Evolutionary conservation across 2,113 vertebrate species (phyloP).

Genomic region (Lophura nycthemera): DNA sequence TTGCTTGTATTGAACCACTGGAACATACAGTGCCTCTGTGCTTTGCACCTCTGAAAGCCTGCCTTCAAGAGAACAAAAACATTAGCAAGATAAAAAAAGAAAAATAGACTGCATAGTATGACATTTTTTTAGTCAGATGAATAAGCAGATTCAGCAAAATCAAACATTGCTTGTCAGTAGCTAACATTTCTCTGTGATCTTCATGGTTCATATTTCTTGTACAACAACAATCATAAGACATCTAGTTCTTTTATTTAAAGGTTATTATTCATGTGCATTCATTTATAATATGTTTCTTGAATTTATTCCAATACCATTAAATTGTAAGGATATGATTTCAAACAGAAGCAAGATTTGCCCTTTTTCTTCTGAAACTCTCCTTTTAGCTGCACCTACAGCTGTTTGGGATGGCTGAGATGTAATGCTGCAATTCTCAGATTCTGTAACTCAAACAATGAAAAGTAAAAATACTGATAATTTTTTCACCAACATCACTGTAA

Average conservation of each 20-base stretch:
- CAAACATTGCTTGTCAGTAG: not conserved
- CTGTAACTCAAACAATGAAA: not conserved
- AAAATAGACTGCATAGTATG: not conserved
- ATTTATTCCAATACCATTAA: not conserved
- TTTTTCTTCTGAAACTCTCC: not conserved
- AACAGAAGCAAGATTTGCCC: not conserved
- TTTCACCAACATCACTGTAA: not conserved
- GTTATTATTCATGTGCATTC: not conserved
- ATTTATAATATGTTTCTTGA: not conserved
- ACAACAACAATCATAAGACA: not conserved
- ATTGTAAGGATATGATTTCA: not conserved
- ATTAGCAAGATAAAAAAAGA: constrained; percentile 3
- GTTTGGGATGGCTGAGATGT: not conserved
- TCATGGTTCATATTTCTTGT: not conserved
- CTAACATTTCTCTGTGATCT: constrained; percentile 4
- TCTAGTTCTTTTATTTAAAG: not conserved
- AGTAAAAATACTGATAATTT: not conserved
- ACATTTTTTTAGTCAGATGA: constrained; percentile 19
- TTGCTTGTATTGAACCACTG: not conserved
- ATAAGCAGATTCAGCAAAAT: constrained; percentile 26
- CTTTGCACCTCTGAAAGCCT: not conserved
- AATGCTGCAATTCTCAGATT: not conserved
- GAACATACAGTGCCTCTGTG: not conserved
- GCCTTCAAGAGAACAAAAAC: not conserved
- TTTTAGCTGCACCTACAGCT: not conserved